A percentile compares a stretch with the other conserved stretches of the same genome.
Conservation (phyloP, 2,888 invertebrate genomes). For the Plusia festucae region DNA sequence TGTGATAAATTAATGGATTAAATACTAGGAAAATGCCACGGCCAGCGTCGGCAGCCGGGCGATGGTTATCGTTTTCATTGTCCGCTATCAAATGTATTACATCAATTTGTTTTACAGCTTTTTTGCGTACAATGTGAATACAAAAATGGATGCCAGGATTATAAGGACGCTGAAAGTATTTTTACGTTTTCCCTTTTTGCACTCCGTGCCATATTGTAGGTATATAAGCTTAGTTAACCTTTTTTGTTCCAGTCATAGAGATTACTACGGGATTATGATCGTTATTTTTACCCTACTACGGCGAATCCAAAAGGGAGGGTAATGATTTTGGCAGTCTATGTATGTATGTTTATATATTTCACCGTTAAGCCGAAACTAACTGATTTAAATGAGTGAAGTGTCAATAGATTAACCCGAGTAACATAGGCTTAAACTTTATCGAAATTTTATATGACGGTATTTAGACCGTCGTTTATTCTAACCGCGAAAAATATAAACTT, state of each 20-base stretch:
- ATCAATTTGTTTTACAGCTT: conserved; percentile 26
- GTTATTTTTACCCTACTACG: no score
- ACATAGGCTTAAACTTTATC: no score
- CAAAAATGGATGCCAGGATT: conserved; percentile 8
- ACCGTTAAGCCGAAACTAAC: no score
- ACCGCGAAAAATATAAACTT: no score
- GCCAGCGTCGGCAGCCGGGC: conserved; percentile 32
- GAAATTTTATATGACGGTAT: no score
- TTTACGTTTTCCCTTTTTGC: conserved; percentile 1
- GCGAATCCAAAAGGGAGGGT: no score
- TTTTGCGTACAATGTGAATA: conserved; percentile 13
- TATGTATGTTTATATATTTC: no score
- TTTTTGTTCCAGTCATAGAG: not conserved
- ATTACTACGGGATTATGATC: not conserved
- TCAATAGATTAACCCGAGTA: no score
- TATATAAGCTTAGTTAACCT: not conserved
- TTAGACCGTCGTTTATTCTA: no score
- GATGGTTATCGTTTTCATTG: conserved; percentile 46
- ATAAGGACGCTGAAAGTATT: not conserved
- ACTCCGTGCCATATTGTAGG: not conserved
- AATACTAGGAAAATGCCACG: conserved; percentile 47
- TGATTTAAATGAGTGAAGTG: no score
- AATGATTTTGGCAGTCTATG: no score
- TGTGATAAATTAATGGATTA: conserved; percentile 55
- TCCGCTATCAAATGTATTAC: conserved; percentile 39